Percentiles rank a stretch among this genome's conserved stretches.
Conservation (phyloP, 2,113 vertebrate genomes). For the Turnix velox region DNA sequence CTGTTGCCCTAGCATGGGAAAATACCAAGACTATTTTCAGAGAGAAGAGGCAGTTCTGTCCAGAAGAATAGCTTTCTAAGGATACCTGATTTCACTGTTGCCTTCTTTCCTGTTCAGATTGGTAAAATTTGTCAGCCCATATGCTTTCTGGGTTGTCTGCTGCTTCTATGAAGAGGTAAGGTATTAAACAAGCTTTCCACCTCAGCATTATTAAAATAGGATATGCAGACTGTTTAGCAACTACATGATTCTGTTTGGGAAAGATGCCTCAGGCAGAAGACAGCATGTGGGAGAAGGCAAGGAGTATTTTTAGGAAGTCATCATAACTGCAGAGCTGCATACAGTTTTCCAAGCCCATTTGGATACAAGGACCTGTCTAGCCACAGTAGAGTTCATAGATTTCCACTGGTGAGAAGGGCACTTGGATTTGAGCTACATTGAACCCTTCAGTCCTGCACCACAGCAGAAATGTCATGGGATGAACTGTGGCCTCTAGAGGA, state of each 20-base stretch:
- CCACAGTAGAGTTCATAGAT: not conserved
- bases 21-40: not conserved
- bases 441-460: not conserved
- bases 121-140: not conserved
- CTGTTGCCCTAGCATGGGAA: not conserved
- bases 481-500: not conserved
- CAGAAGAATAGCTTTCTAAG: not conserved
- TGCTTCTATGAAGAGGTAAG: not conserved
- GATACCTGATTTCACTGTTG: not conserved
- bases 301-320: slow-evolving; percentile 6
- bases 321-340: not conserved
- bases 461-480: not conserved
- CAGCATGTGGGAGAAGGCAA: not conserved
- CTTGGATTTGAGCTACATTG: not conserved
- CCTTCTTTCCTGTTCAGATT: not conserved
- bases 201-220: slow-evolving; percentile 1
- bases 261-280: slow-evolving; percentile 16
- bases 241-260: not conserved
- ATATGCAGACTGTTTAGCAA: not conserved
- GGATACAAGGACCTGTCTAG: not conserved
- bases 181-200: not conserved
- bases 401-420: not conserved
- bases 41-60: not conserved
- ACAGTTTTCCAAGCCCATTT: not conserved
- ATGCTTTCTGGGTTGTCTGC: not conserved